Evolutionary conservation across 2,113 vertebrate genomes (phyloP), one percentile per base, ranked within the genome.

Genomic region (Choloepus hoffmanni): DNA sequence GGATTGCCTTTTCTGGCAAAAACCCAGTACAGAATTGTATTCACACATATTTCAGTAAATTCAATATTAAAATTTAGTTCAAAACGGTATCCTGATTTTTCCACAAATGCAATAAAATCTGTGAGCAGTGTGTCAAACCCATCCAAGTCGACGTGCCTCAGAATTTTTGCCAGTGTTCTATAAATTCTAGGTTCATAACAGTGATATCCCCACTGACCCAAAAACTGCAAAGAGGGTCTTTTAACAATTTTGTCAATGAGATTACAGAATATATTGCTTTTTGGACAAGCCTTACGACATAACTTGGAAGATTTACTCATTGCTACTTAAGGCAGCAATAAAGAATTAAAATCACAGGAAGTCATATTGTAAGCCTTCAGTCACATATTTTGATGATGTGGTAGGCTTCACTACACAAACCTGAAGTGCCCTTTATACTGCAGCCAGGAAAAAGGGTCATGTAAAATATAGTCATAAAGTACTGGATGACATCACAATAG

Each of bases 21-120:
- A 89, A 98, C 89, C 97, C 98, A 98, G 95, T 98, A 98, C 43
- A 98, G 96, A 92, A 98, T 97, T 23, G 97, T 98, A 89, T 98
- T 98, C 96, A 98, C 96, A 85, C 97, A 98, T 96, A 98, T 97
- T 82, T 97, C 98, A 53, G 95, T 98, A 92, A 98, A 98, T 72
- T 98, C 96, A 48, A 97, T 68, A 40, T 97, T 96, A 83, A 97
- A 97, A 53, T 94, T 97, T 60, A 94, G 85, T 86, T 97, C 88
- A 0, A 97, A 96, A 65, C 48, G 76, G 18, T 97, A 93, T 60
- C 95, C 90, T 86, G 97, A 97, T 60, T 95, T 97, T 90, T 97
- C 96, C 93, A 98, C 96, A 94, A 98, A 97, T 40, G 94, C 84
- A 77, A 98, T 97, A 26, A 97, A 98, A 90, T 98, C 97, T 28